These are phyloP conservation scores for Mellilla xanthometata DNA, from an alignment of 2,888 invertebrate genomes.

Conservation along the genomic window DNA sequence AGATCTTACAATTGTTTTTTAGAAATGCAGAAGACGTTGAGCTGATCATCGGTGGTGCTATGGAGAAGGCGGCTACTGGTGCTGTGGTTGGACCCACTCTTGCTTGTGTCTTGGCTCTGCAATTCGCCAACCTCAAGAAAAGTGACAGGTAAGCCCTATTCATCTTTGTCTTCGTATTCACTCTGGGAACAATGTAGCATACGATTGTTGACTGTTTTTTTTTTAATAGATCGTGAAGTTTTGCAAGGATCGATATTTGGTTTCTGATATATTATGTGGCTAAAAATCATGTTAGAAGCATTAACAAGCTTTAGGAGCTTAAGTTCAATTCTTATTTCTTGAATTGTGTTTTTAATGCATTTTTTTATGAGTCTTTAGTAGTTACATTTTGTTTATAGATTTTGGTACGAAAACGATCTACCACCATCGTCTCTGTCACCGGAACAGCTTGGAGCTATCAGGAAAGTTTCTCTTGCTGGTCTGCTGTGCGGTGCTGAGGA, in stretches of 20 bases:
- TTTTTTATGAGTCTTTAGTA: too few species aligned
- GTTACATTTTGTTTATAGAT: conserved; percentile 72
- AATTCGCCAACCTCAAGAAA: conserved; percentile 91
- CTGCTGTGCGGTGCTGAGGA: conserved; percentile 90
- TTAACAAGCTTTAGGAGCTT: too few species aligned
- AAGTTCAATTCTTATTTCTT: too few species aligned
- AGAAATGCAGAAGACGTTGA: conserved; percentile 90
- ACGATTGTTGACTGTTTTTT: too few species aligned
- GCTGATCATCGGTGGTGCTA: conserved; percentile 90
- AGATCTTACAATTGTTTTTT: too few species aligned
- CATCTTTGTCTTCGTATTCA: too few species aligned
- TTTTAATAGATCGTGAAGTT: too few species aligned
- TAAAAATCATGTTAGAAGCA: too few species aligned
- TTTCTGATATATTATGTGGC: too few species aligned
- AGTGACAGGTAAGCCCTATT: conserved; percentile 87
- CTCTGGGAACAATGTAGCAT: too few species aligned
- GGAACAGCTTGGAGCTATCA: conserved; percentile 90
- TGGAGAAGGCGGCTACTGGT: conserved; percentile 90
- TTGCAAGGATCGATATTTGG: too few species aligned
- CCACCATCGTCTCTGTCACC: conserved; percentile 92
- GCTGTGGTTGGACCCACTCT: conserved; percentile 94
- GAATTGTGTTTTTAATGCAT: too few species aligned
- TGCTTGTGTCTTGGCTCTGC: conserved; percentile 91
- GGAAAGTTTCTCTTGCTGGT: conserved; percentile 90
- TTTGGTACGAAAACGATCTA: conserved; percentile 97